Evolutionary conservation across 2,888 invertebrate species (phyloP).

Genomic region (Zygaena filipendulae): DNA sequence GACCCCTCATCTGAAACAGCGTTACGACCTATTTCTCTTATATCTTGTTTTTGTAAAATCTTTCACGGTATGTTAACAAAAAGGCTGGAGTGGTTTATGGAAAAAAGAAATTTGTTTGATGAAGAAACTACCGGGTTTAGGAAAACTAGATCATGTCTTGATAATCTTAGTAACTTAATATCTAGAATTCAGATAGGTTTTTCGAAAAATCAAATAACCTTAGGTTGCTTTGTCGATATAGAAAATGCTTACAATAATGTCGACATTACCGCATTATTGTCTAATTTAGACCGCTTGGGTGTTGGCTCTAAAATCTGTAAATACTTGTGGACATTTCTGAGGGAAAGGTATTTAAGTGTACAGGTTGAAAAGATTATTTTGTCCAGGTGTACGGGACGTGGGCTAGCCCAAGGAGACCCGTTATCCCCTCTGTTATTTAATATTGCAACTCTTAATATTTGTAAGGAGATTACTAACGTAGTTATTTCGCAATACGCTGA

Average conservation of each 20-base stretch:
- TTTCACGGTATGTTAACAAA: conserved; percentile 10
- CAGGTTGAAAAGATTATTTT: neutral
- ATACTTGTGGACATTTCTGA: conserved; percentile 10
- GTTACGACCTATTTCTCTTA: conserved; percentile 6
- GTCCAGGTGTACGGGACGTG: conserved; percentile 5
- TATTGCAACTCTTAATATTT: conserved; percentile 11
- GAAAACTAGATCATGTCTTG: conserved; percentile 10
- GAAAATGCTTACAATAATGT: conserved; percentile 14
- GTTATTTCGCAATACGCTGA: conserved; percentile 17
- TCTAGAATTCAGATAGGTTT: conserved; percentile 10
- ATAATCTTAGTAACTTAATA: conserved; percentile 9
- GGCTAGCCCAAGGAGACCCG: conserved; percentile 20
- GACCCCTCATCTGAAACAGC: neutral
- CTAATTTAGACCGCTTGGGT: no score
- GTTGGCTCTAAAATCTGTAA: conserved; percentile 7
- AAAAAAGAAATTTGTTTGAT: conserved; percentile 8
- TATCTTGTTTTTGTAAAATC: conserved; percentile 7
- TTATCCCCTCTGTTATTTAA: conserved; percentile 20
- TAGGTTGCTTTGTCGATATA: conserved; percentile 14
- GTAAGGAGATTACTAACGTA: conserved; percentile 7
- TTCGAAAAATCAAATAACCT: conserved; percentile 3
- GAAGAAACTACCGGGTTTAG: conserved; percentile 11
- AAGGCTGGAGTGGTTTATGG: conserved; percentile 12
- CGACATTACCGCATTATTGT: conserved; percentile 2
- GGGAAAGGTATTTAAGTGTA: no score